Percentiles rank a stretch among this genome's conserved stretches.
phyloP scores from a whole-genome alignment of 2,113 vertebrate species.

The Noturus placidus region DNA sequence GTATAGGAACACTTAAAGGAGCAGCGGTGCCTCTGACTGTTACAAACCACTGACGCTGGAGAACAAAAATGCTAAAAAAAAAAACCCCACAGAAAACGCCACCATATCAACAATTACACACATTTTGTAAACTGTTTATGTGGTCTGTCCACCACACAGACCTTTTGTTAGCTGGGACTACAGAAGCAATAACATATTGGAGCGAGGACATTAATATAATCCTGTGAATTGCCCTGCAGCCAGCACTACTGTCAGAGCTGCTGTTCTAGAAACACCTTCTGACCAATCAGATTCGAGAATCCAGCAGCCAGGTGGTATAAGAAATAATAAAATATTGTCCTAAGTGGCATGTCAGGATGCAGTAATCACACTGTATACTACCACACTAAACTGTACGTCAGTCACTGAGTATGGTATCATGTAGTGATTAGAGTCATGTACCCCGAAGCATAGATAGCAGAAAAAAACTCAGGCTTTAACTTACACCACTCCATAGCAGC shows the following conservation, averaged over 20 bases:
- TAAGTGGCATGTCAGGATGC: not conserved
- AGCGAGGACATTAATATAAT: not conserved
- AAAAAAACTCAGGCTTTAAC: not conserved
- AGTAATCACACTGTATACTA: not conserved
- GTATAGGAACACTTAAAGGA: not conserved
- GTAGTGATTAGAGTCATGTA: not conserved
- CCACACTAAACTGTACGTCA: not conserved
- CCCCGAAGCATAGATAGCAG: not conserved
- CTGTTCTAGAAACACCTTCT: not conserved
- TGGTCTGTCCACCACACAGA: not conserved
- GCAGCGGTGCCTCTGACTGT: not conserved
- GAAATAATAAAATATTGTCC: not conserved
- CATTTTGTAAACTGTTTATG: not conserved
- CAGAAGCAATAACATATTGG: not conserved
- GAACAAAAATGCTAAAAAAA: not conserved
- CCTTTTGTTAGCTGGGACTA: not conserved
- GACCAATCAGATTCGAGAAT: not conserved
- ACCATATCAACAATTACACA: not conserved
- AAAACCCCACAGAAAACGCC: not conserved
- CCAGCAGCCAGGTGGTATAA: not conserved
- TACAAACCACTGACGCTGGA: not conserved
- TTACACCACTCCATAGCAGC: not conserved
- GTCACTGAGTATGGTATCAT: not conserved
- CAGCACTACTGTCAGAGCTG: not conserved
- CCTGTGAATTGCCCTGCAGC: not conserved